Percentiles rank a stretch among this genome's conserved stretches.
Conservation (phyloP, 64 coral and sea anemone species). For the Porites lutea region DNA sequence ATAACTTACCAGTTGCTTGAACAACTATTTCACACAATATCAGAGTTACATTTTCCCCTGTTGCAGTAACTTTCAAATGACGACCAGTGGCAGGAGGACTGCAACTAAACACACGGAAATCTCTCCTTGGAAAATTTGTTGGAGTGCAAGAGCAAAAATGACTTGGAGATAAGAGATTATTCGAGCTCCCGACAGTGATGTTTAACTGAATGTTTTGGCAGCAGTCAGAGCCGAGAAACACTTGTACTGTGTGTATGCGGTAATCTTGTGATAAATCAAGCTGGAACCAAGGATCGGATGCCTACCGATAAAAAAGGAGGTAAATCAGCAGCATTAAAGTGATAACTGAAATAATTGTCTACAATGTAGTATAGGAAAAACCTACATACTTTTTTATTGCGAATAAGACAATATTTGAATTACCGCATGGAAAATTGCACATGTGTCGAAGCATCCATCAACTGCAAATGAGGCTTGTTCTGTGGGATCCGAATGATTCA, state of each 20-base stretch:
- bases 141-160: not conserved
- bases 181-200: not conserved
- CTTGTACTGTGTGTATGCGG: not conserved
- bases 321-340: no score
- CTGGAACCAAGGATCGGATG: not conserved
- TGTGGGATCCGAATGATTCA: not conserved
- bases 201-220: not conserved
- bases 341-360: no score
- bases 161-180: not conserved
- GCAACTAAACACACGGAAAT: slow-evolving; percentile 7
- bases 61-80: not conserved
- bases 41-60: not conserved
- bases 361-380: no score
- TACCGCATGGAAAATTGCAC: not conserved
- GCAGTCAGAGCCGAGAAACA: not conserved
- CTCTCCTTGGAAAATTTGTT: not conserved
- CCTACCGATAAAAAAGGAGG: not conserved
- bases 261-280: not conserved
- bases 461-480: not conserved
- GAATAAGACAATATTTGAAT: not conserved
- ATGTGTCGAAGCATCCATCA: slow-evolving; percentile 11
- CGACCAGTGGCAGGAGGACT: slow-evolving; percentile 15
- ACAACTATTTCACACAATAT: not conserved
- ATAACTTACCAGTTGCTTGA: not conserved
- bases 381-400: no score